Percentiles rank a stretch among this genome's conserved stretches.
Evolutionary conservation across 1,140 invertebrate species (phyloP).

Genomic region (Atta cephalotes): DNA sequence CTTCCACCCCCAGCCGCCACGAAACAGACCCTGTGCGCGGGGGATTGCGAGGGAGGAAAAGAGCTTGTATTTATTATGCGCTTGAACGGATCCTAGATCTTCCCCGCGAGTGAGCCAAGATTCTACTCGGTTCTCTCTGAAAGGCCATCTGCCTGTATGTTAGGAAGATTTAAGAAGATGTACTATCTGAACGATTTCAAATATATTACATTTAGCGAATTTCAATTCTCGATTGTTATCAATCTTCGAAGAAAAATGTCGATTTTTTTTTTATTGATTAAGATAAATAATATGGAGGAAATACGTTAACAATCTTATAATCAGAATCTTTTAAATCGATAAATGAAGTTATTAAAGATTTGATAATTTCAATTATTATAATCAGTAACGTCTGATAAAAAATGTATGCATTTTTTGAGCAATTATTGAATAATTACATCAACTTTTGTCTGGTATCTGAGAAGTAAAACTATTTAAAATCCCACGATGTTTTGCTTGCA

Average conservation of each 20-base stretch:
- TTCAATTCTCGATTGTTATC: constrained; percentile 38
- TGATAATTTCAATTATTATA: background rate
- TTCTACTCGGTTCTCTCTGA: constrained; percentile 20
- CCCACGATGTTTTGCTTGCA: too few relatives aligned
- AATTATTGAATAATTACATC: too few relatives aligned
- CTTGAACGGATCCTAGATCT: constrained; percentile 53
- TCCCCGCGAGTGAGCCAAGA: constrained; percentile 42
- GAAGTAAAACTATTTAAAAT: too few relatives aligned
- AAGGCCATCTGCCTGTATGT: constrained; percentile 22
- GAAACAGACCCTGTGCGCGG: constrained; percentile 19
- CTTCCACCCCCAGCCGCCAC: constrained; percentile 13
- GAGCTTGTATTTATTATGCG: constrained; percentile 62
- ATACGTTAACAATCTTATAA: background rate
- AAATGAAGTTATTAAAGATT: background rate
- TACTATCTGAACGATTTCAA: constrained; percentile 17
- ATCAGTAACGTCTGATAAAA: background rate
- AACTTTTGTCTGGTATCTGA: too few relatives aligned
- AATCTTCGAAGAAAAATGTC: background rate
- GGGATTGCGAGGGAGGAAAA: background rate
- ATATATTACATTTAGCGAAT: constrained; percentile 19
- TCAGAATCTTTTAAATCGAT: background rate
- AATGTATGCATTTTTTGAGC: too few relatives aligned
- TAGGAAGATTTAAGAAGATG: constrained; percentile 49
- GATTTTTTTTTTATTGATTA: background rate
- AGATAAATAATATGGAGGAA: background rate